A percentile compares a stretch with the other conserved stretches of the same genome.
Conservation (phyloP, 1,140 invertebrate genomes). For the Anastrepha ludens region DNA sequence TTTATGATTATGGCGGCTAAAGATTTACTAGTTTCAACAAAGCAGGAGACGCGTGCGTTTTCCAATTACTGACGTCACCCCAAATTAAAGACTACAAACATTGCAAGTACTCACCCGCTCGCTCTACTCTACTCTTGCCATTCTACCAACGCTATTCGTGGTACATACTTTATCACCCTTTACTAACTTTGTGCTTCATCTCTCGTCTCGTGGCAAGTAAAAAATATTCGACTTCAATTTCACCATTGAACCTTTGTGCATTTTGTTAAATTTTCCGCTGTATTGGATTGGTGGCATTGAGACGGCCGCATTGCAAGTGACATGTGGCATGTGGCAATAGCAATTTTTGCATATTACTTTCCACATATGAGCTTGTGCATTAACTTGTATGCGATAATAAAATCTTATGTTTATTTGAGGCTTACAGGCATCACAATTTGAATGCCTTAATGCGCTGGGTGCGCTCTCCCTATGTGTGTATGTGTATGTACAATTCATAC, state of each 20-base stretch:
- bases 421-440: conserved; percentile 46
- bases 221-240: conserved; percentile 11
- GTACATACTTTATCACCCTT: too few species aligned
- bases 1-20: conserved; percentile 53
- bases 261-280: conserved; percentile 9
- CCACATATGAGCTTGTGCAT: conserved; percentile 23
- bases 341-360: conserved; percentile 53
- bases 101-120: background rate
- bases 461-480: background rate
- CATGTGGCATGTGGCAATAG: conserved; percentile 51
- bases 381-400: conserved; percentile 40
- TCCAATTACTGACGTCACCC: conserved; percentile 49
- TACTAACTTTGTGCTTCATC: too few species aligned
- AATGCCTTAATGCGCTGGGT: background rate
- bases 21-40: conserved; percentile 46
- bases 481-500: background rate
- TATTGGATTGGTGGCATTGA: conserved; percentile 17
- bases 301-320: conserved; percentile 19
- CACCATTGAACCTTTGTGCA: background rate
- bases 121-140: background rate
- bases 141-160: too few species aligned
- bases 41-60: background rate
- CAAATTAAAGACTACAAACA: conserved; percentile 18
- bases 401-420: conserved; percentile 55
- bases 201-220: background rate